These are phyloP conservation scores for Tyrannus savana DNA, from an alignment of 2,113 vertebrate species.

Conservation along the genomic window DNA sequence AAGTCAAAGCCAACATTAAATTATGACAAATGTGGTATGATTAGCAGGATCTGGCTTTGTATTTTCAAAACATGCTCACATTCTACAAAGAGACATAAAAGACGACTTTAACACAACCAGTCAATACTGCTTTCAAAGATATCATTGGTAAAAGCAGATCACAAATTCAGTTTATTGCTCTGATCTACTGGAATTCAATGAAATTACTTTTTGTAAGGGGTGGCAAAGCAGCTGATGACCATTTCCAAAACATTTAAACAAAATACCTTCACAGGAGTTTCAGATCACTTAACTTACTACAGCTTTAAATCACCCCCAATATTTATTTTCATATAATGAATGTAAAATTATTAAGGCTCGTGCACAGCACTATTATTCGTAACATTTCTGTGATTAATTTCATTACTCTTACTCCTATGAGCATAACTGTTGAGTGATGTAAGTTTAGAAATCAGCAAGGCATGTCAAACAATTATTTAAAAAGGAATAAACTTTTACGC, in stretches of 20 bases:
- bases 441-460: neutral
- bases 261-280: neutral
- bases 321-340: conserved; percentile 20
- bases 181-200: conserved; percentile 42
- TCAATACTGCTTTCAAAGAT: conserved; percentile 19
- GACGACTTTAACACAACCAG: conserved; percentile 14
- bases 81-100: conserved; percentile 53
- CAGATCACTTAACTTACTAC: neutral
- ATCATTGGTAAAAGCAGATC: conserved; percentile 56
- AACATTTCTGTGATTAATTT: neutral
- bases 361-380: neutral
- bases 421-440: neutral
- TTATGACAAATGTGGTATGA: conserved; percentile 32
- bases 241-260: neutral
- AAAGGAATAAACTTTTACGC: conserved; percentile 22
- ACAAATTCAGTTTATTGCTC: conserved; percentile 55
- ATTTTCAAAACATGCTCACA: conserved; percentile 43
- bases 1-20: conserved; percentile 43
- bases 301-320: neutral
- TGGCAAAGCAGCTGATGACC: neutral
- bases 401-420: neutral
- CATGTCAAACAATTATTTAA: neutral
- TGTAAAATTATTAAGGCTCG: neutral
- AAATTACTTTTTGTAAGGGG: neutral
- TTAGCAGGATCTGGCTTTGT: conserved; percentile 37